Conservation (phyloP, 2,797 vertebrate species). For the Discoglossus pictus region DNA sequence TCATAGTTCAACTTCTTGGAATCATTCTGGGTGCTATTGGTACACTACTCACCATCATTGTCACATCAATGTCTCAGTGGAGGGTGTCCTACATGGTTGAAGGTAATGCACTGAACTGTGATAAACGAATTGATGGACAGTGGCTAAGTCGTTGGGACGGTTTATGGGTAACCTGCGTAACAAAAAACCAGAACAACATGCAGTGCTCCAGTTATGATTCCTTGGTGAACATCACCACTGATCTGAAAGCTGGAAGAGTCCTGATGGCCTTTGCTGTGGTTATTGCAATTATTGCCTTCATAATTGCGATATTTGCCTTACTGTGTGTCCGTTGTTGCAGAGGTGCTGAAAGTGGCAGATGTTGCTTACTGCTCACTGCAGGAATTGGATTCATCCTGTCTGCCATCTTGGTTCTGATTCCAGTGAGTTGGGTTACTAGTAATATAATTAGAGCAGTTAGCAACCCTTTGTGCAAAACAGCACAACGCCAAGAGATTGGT, state of each 20-base stretch:
- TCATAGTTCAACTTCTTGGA: conserved; percentile 76
- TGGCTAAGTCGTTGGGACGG: conserved; percentile 90
- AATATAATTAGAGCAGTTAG: conserved; percentile 86
- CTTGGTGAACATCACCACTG: conserved; percentile 69
- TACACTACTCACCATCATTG: conserved; percentile 76
- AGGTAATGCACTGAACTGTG: conserved; percentile 66
- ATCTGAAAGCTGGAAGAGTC: conserved; percentile 77
- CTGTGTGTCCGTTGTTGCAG: conserved; percentile 72
- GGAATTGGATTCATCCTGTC: conserved; percentile 80
- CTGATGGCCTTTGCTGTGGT: conserved; percentile 78
- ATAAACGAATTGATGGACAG: conserved; percentile 74
- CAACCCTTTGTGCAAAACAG: conserved; percentile 73
- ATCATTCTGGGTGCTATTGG: conserved; percentile 78
- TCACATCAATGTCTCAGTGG: conserved; percentile 93
- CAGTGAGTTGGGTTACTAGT: conserved; percentile 85
- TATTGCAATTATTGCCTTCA: conserved; percentile 71
- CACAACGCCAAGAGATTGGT: conserved; percentile 86
- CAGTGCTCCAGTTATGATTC: conserved; percentile 74
- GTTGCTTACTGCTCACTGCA: conserved; percentile 68
- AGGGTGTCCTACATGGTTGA: conserved; percentile 87
- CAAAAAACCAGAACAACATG: conserved; percentile 78
- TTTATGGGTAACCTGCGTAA: conserved; percentile 90
- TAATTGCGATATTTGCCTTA: conserved; percentile 77
- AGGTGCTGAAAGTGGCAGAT: conserved; percentile 62
- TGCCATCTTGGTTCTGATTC: conserved; percentile 76